A percentile compares a stretch with the other conserved stretches of the same genome.
These are phyloP conservation scores for Hydractinia symbiolongicarpus DNA, from an alignment of 30 jellyfish, hydroid and myxozoan genomes.

Conservation along the genomic window DNA sequence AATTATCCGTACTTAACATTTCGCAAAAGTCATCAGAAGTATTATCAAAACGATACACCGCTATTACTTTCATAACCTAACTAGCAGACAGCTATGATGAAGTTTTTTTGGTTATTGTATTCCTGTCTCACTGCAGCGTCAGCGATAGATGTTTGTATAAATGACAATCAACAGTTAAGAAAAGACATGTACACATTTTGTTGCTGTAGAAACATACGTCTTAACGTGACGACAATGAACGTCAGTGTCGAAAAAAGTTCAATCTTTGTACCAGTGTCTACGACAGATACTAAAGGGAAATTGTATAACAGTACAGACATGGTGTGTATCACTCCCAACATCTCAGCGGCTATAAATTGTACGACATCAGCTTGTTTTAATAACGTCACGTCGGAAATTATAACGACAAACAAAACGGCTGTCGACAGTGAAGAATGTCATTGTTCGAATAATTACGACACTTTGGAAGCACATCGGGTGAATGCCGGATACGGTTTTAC, in stretches of 20 bases:
- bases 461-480: neutral
- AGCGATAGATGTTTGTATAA: too few species aligned
- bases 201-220: neutral
- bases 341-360: neutral
- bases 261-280: neutral
- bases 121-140: too few species aligned
- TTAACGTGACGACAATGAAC: neutral
- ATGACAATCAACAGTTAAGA: neutral
- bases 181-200: conserved; percentile 3
- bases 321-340: conserved; percentile 10
- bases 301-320: neutral
- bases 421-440: conserved; percentile 13
- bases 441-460: conserved; percentile 16
- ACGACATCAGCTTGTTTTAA: too few species aligned
- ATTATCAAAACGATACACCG: too few species aligned
- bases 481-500: neutral
- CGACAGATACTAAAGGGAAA: neutral
- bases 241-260: neutral
- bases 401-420: neutral
- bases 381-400: too few species aligned
- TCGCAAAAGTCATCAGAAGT: too few species aligned
- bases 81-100: too few species aligned
- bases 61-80: too few species aligned
- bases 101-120: too few species aligned
- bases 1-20: too few species aligned